These are phyloP conservation scores for Peromyscus leucopus DNA, from an alignment of 2,113 vertebrate species.

Conservation along the genomic window DNA sequence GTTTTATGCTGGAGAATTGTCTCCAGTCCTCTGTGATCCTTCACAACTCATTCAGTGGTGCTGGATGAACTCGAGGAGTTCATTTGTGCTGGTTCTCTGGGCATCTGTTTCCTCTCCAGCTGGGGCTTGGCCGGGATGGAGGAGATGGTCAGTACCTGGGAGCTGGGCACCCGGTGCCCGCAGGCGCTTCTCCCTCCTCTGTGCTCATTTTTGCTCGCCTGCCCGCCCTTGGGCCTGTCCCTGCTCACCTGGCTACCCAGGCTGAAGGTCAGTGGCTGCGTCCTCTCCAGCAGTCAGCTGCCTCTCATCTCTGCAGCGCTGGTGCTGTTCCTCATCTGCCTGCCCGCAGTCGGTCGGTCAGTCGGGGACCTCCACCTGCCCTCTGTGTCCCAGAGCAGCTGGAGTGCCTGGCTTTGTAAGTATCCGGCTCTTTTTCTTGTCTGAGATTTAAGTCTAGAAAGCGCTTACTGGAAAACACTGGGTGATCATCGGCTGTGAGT, in stretches of 20 bases:
- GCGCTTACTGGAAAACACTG: not conserved
- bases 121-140: not conserved
- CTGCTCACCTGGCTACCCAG: not conserved
- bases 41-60: not conserved
- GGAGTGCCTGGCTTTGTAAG: not conserved
- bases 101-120: not conserved
- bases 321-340: fast-evolving
- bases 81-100: not conserved
- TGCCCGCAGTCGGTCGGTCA: not conserved
- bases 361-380: not conserved
- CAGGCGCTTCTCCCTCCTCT: not conserved
- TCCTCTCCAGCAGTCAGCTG: not conserved
- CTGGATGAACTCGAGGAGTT: slow-evolving; percentile 2
- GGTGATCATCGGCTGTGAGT: not conserved
- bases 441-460: not conserved
- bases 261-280: not conserved
- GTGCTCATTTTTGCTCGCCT: not conserved
- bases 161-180: fast-evolving
- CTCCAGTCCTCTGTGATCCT: not conserved
- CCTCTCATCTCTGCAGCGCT: not conserved
- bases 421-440: slow-evolving; percentile 8
- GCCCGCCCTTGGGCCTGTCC: not conserved
- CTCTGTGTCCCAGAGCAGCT: not conserved
- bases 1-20: not conserved
- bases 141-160: not conserved